Percentiles rank a stretch among this genome's conserved stretches.
These are phyloP conservation scores for Ardeotis arabs DNA, from an alignment of 2,113 vertebrate species.

Conservation along the genomic window DNA sequence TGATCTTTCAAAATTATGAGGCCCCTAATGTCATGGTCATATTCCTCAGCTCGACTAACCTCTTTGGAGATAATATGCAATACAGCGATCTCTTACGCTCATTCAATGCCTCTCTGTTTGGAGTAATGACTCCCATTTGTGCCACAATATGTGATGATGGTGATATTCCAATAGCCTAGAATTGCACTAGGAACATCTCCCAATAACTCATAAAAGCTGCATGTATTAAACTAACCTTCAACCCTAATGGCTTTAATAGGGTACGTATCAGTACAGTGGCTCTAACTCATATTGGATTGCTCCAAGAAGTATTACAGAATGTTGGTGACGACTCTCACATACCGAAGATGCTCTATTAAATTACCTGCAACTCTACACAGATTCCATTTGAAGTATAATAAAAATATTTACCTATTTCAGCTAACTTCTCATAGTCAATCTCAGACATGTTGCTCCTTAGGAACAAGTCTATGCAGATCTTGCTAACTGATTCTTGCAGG, in stretches of 20 bases:
- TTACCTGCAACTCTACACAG: neutral
- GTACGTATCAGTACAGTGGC: neutral
- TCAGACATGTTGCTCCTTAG: constrained; percentile 16
- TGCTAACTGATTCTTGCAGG: neutral
- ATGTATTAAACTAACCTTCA: constrained; percentile 53
- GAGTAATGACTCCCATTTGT: constrained; percentile 42
- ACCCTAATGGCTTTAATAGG: constrained; percentile 18
- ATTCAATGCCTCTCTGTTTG: constrained; percentile 9
- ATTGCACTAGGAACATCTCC: neutral
- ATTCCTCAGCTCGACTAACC: neutral
- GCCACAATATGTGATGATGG: constrained; percentile 6
- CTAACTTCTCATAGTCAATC: constrained; percentile 77
- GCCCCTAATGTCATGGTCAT: neutral
- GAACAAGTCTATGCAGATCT: neutral
- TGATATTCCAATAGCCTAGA: constrained; percentile 19
- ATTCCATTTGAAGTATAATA: neutral
- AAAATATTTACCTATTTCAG: constrained; percentile 77
- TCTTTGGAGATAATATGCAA: neutral
- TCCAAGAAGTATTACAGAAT: neutral
- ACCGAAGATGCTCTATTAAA: neutral
- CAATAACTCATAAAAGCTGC: constrained; percentile 32
- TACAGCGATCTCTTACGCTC: neutral
- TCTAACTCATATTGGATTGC: neutral
- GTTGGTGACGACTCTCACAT: neutral
- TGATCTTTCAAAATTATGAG: neutral